Evolutionary conservation across 2,888 invertebrate genomes (phyloP), one percentile per base, ranked within the genome.

Genomic region (Sesia bembeciformis): DNA sequence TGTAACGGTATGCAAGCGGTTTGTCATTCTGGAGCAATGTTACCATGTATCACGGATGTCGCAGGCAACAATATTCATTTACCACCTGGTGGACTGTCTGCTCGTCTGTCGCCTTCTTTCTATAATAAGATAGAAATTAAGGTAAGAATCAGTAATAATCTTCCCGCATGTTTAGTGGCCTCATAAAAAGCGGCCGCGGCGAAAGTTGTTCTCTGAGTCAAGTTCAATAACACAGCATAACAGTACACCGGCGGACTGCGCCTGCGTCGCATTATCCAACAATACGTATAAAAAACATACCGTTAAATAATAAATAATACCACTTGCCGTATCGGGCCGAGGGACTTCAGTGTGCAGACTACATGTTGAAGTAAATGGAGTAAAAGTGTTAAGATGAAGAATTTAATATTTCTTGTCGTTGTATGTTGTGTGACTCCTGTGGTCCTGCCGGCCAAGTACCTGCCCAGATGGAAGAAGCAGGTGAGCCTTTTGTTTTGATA

Each of bases 391-490:
- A 68, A 56, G 63, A 82, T 78, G 82, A 78, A 65, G 66, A 62
- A 59, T 52, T 54, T 61, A 39, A 64, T 70, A 53, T 66, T 67
- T 42, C 66, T 73, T 51, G 69, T 70, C 53, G 65, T 81, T 51
- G 51, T 79, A 58, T 77, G 75, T 68, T 79, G 76, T 67, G 65
- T 73, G 52, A 63, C 72, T 52, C 77, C 77, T 49, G 62, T 61
- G 8, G 86, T 78, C 52, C 56, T 84, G 61, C 82, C 87, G 61
- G 90, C 90, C 6, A 90, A 91, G 78, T 93, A 92, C 77, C 88
- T 94, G 59, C 94, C 94, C 1, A 94, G 94, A 82, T 95, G 95
- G 95, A 95, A 94, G 78, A 94, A 94, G 72, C 93, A 93, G 91
- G 93, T 93, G 68, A 77, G 5, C 23, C 2, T 23, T 23, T 23